Evolutionary conservation across 2,797 vertebrate species (phyloP).

Genomic region (Sciurus vulgaris): DNA sequence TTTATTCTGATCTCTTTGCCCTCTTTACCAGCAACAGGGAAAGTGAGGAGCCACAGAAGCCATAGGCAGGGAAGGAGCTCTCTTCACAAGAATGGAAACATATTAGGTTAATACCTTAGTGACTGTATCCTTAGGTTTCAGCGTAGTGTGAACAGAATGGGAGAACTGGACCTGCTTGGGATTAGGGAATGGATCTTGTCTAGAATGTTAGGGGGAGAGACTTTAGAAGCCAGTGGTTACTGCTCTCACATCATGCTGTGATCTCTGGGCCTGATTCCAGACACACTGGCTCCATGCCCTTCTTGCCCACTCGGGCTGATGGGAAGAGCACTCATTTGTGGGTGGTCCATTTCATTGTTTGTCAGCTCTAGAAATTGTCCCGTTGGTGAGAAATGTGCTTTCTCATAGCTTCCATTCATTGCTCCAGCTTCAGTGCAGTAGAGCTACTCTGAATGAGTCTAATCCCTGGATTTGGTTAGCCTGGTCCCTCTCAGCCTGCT

Average conservation of each 20-base stretch:
- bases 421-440: background rate
- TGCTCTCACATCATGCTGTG: too few species aligned
- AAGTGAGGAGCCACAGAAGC: too few species aligned
- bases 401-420: background rate
- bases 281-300: background rate
- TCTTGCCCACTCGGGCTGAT: background rate
- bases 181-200: background rate
- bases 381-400: slow-evolving; percentile 5
- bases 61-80: too few species aligned
- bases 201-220: background rate
- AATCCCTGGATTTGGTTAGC: background rate
- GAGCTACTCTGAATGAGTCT: background rate
- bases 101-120: background rate
- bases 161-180: background rate
- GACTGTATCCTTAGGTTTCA: background rate
- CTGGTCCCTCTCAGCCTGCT: background rate
- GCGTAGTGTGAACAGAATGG: background rate
- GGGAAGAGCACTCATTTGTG: background rate
- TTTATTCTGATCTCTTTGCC: background rate
- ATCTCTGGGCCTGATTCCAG: background rate
- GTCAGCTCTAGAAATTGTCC: background rate
- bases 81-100: background rate
- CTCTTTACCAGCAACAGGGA: background rate
- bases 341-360: background rate
- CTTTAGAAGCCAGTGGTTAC: background rate